Evolutionary conservation across 1,140 invertebrate species (phyloP).

Genomic region (Olivierus martensii): DNA sequence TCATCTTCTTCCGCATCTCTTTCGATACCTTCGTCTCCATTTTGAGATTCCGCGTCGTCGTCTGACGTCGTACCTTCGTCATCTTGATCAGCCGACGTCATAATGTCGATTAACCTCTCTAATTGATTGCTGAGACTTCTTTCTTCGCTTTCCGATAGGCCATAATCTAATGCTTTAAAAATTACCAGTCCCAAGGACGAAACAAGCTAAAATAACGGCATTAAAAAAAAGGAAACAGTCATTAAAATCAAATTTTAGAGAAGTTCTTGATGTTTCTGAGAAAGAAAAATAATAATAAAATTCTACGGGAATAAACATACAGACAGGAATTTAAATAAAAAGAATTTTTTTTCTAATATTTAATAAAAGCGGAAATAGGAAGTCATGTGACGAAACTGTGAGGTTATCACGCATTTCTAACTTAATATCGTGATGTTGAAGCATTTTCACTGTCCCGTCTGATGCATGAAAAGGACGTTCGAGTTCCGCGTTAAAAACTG

Average conservation of each 20-base stretch:
- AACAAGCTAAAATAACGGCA: conserved; percentile 51
- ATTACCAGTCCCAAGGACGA: conserved; percentile 63
- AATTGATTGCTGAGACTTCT: conserved; percentile 65
- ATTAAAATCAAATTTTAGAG: background rate
- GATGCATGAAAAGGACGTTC: too few relatives aligned
- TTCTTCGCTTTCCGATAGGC: conserved; percentile 66
- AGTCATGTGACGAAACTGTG: too few relatives aligned
- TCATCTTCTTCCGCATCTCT: conserved; percentile 64
- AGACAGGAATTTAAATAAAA: too few relatives aligned
- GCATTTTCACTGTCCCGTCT: too few relatives aligned
- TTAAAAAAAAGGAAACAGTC: conserved; percentile 15
- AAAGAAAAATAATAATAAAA: too few relatives aligned
- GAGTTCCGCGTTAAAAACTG: too few relatives aligned
- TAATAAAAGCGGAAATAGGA: too few relatives aligned
- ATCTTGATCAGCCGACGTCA: conserved; percentile 48
- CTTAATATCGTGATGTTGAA: too few relatives aligned
- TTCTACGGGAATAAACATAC: too few relatives aligned
- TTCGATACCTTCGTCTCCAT: conserved; percentile 68
- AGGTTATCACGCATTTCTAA: too few relatives aligned
- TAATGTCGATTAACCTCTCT: conserved; percentile 61
- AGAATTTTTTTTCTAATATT: too few relatives aligned
- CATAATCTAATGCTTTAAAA: conserved; percentile 77
- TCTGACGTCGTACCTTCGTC: background rate
- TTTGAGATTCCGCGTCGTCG: conserved; percentile 11
- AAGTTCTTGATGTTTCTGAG: too few relatives aligned